These are phyloP conservation scores for Acanthosepion lycidas DNA, from an alignment of 2,888 invertebrate genomes.

Conservation along the genomic window DNA sequence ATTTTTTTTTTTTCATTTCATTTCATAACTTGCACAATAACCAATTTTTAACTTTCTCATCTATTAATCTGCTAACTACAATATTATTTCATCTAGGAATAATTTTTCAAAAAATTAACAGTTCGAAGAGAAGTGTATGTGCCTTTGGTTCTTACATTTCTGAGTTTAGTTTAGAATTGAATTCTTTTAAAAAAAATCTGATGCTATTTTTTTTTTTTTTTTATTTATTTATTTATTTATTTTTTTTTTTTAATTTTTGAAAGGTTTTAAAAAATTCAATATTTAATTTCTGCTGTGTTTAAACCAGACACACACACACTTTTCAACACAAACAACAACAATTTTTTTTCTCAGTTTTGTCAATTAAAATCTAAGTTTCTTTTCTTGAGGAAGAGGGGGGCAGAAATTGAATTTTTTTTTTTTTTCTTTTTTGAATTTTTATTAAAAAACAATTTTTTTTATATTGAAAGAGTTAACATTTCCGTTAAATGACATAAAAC, in stretches of 20 bases:
- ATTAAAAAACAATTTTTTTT: neutral
- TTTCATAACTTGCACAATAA: no score
- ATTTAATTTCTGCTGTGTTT: neutral
- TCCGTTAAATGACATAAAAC: neutral
- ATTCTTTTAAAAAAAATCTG: neutral
- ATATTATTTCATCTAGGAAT: neutral
- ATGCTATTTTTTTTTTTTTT: no score
- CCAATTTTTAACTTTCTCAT: no score
- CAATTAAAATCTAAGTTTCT: no score
- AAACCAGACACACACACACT: neutral
- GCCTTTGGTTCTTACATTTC: neutral
- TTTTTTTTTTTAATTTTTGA: no score
- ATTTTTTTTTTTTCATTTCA: no score
- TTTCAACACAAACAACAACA: slow-evolving; percentile 3
- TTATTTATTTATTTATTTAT: no score
- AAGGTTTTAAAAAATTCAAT: neutral
- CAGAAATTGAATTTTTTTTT: slow-evolving; percentile 18
- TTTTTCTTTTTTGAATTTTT: neutral
- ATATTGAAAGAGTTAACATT: neutral
- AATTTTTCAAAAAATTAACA: neutral
- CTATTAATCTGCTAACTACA: neutral
- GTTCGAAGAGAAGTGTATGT: neutral
- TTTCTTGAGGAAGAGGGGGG: neutral
- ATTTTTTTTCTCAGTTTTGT: neutral
- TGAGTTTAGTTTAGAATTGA: neutral